Base-by-base conservation (phyloP, 2,888 invertebrate genomes). In the Agriopis marginaria region DNA sequence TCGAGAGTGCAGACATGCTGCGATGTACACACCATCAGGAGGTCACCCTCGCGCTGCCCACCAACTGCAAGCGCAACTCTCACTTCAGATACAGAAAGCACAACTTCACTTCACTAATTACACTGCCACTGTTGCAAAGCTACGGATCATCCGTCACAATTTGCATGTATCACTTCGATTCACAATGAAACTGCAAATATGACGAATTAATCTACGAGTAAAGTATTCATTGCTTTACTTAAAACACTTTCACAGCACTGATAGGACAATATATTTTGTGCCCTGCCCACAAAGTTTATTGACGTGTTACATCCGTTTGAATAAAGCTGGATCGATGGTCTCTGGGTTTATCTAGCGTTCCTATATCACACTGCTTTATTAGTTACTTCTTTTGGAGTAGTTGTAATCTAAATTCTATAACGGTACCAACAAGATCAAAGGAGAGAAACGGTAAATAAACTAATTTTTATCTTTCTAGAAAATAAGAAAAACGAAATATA, bases 1-100 rank as follows among this genome's bases (percentile, higher is more conserved):
- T 97, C 95, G 98, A 97, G 97, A 97, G 96, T 97, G 98, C 97
- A 97, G 98, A 98, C 98, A 98, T 98, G 96, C 97, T 98, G 98
- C 97, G 97, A 97, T 96, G 97, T 97, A 97, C 96, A 97, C 97
- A 97, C 97, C 98, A 98, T 98, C 90, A 94, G 92, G 93, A 91
- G 92, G 82, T 86, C 89, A 93, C 93, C 92, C 91, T 90, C 91
- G 83, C 89, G 86, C 90, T 84, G 87, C 92, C 91, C 92, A 92
- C 92, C 94, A 93, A 93, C 94, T 93, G 92, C 86, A 93, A 91
- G 82, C 78, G 79, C 82, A 86, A 86, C 74, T 76, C 72, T 77
- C 82, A 79, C 84, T 81, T 68, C 76, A 79, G 65, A 77, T 78
- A 78, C 74, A 73, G 79, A 3, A 1, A 32, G 32, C 76, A 76